A percentile compares a stretch with the other conserved stretches of the same genome.
phyloP scores from a whole-genome alignment of 2,113 vertebrate species.

The Thunnus maccoyii region DNA sequence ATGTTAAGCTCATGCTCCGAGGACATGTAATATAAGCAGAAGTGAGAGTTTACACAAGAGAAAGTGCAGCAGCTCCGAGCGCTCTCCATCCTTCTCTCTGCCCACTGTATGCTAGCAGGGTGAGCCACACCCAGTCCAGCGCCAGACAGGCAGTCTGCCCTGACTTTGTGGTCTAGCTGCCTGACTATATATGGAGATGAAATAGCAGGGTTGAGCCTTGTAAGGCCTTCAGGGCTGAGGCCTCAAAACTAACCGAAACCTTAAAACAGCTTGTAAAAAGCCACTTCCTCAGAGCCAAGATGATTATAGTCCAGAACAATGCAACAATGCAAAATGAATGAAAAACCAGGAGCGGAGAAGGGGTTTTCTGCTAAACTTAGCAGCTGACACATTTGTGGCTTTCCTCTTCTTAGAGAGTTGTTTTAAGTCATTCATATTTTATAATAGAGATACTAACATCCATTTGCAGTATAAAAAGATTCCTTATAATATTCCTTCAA shows the following conservation, averaged over 20 bases:
- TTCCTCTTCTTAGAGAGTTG: constrained; percentile 8
- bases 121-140: constrained; percentile 78
- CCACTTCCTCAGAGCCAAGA: constrained; percentile 72
- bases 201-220: constrained; percentile 80
- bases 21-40: constrained; percentile 39
- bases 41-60: constrained; percentile 54
- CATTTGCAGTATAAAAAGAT: constrained; percentile 10
- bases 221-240: constrained; percentile 65
- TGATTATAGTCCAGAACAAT: constrained; percentile 76
- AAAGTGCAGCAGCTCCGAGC: constrained; percentile 38
- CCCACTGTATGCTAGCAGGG: constrained; percentile 54
- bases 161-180: constrained; percentile 75
- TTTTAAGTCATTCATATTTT: constrained; percentile 10
- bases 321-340: constrained; percentile 56
- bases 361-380: constrained; percentile 39
- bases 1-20: constrained; percentile 13
- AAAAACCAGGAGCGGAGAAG: constrained; percentile 44
- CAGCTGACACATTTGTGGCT: constrained; percentile 41
- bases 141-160: constrained; percentile 82
- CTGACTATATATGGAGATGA: constrained; percentile 86
- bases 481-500: neutral
- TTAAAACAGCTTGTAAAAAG: constrained; percentile 80
- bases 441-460: constrained; percentile 35
- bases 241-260: constrained; percentile 76
- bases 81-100: constrained; percentile 48